These are phyloP conservation scores for Helicoverpa assulta DNA, from an alignment of 2,888 invertebrate genomes.

Conservation along the genomic window DNA sequence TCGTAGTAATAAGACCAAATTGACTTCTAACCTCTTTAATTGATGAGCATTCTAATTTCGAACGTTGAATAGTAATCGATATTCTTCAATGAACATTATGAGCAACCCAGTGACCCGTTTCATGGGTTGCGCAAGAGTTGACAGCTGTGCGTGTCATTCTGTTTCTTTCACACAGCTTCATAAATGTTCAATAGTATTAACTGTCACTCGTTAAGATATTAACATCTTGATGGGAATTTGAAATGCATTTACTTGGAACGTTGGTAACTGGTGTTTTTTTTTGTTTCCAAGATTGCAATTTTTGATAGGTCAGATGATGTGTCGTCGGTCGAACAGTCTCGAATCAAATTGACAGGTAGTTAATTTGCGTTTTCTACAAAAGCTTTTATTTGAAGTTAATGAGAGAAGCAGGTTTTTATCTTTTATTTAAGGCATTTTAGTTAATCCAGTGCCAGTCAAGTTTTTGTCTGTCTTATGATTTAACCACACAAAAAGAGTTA, in stretches of 20 bases:
- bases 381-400: not conserved
- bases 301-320: too few species aligned
- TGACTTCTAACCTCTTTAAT: constrained; percentile 20
- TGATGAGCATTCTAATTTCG: constrained; percentile 29
- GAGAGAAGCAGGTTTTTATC: too few species aligned
- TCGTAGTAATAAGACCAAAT: not conserved
- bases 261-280: constrained; percentile 4
- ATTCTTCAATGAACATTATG: constrained; percentile 29
- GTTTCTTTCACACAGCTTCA: constrained; percentile 29
- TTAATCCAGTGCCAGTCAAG: too few species aligned
- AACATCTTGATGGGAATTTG: constrained; percentile 1
- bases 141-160: constrained; percentile 43
- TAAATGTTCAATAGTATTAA: not conserved
- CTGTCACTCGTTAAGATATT: not conserved
- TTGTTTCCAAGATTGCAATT: too few species aligned
- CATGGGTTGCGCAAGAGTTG: constrained; percentile 51
- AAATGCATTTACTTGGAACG: not conserved
- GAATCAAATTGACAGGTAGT: too few species aligned
- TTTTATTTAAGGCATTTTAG: too few species aligned
- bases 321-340: too few species aligned
- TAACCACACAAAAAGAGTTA: too few species aligned
- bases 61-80: constrained; percentile 32
- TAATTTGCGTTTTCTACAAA: not conserved
- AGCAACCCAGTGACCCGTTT: constrained; percentile 48
- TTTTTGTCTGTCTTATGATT: too few species aligned